Conservation (phyloP, 35 echinoderm and acorn worm species). For the Nesometra sesokonis region DNA sequence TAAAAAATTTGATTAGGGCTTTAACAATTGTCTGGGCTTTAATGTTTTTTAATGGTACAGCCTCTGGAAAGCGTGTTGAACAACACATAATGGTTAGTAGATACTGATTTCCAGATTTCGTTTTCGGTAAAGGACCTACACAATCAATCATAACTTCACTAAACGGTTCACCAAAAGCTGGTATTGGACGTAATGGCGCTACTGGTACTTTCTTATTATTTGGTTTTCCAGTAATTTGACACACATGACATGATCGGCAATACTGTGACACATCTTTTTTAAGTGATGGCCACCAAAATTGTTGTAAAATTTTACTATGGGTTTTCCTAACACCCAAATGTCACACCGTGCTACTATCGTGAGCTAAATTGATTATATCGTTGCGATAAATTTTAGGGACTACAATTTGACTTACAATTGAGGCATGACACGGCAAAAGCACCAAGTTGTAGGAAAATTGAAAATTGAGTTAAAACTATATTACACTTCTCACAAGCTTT, state of each 20-base stretch:
- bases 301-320: too few species aligned
- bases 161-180: not conserved
- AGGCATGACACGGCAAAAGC: too few species aligned
- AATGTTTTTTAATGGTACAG: not conserved
- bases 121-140: not conserved
- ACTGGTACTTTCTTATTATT: not conserved
- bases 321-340: too few species aligned
- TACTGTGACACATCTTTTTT: not conserved
- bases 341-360: too few species aligned
- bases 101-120: too few species aligned
- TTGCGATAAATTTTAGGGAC: not conserved
- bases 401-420: not conserved
- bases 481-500: too few species aligned
- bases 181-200: not conserved
- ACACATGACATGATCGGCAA: not conserved
- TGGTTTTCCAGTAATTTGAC: too few species aligned
- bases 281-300: not conserved
- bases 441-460: too few species aligned
- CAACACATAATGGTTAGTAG: not conserved
- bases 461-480: too few species aligned
- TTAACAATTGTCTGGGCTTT: not conserved
- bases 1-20: not conserved
- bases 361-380: too few species aligned
- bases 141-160: not conserved
- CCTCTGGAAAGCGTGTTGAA: constrained; percentile 2